Evolutionary conservation across 92 coral and sea anemone species (phyloP).

Genomic region (Paragorgia papillata): DNA sequence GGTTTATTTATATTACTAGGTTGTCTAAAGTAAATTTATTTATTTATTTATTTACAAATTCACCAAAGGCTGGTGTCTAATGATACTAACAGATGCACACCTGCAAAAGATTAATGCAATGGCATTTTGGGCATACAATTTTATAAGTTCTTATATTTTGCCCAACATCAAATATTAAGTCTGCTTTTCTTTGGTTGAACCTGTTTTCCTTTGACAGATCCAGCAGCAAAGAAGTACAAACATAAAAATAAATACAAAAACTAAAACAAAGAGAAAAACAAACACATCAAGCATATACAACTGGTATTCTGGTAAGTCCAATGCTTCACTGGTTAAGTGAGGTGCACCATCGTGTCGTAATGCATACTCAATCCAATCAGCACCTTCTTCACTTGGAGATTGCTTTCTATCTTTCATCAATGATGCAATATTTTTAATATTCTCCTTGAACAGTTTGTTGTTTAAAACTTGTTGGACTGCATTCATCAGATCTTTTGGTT

Average conservation of each 20-base stretch:
- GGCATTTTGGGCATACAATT: too few species aligned
- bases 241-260: slow-evolving; percentile 19
- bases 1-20: too few species aligned
- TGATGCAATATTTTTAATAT: slow-evolving; percentile 51
- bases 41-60: too few species aligned
- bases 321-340: slow-evolving; percentile 74
- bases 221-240: slow-evolving; percentile 24
- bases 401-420: slow-evolving; percentile 57
- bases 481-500: slow-evolving; percentile 42
- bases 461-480: slow-evolving; percentile 56
- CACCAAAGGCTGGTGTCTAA: too few species aligned
- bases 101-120: too few species aligned
- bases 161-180: too few species aligned
- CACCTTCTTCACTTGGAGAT: slow-evolving; percentile 73
- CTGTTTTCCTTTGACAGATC: slow-evolving; percentile 16
- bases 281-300: slow-evolving; percentile 71
- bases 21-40: too few species aligned
- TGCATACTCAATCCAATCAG: slow-evolving; percentile 87
- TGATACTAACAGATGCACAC: too few species aligned
- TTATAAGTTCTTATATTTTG: too few species aligned
- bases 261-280: slow-evolving; percentile 35
- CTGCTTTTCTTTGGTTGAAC: slow-evolving; percentile 23
- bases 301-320: slow-evolving; percentile 61
- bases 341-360: slow-evolving; percentile 65
- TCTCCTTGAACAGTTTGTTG: slow-evolving; percentile 50